These are phyloP conservation scores for Sarcophaga rosellei DNA, from an alignment of 2,888 invertebrate species.

Conservation along the genomic window DNA sequence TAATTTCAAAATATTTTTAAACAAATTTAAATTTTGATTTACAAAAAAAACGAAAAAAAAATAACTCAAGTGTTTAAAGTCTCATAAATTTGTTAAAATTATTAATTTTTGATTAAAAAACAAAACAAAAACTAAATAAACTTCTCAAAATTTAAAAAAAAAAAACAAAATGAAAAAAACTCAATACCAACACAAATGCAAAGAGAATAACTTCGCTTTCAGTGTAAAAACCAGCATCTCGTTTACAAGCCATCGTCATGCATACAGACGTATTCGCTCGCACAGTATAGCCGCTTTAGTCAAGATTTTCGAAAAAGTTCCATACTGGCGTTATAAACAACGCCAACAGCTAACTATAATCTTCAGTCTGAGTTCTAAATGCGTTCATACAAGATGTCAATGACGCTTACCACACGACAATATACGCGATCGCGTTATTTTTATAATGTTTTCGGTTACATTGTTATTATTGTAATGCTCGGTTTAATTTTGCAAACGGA, in stretches of 20 bases:
- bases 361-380: slow-evolving; percentile 65
- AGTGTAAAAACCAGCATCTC: too few relatives aligned
- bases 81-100: too few relatives aligned
- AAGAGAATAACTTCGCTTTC: too few relatives aligned
- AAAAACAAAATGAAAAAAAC: slow-evolving; percentile 2
- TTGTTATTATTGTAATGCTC: slow-evolving; percentile 40
- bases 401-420: neutral
- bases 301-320: slow-evolving; percentile 51
- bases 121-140: too few relatives aligned
- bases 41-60: too few relatives aligned
- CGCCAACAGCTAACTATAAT: slow-evolving; percentile 28
- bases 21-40: too few relatives aligned
- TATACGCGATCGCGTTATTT: neutral
- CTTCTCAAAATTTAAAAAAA: too few relatives aligned
- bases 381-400: slow-evolving; percentile 58
- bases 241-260: too few relatives aligned
- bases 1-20: too few relatives aligned
- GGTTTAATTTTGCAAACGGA: slow-evolving; percentile 21
- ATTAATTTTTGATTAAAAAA: too few relatives aligned
- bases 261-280: too few relatives aligned
- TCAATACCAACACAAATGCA: neutral
- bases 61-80: too few relatives aligned
- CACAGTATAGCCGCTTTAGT: slow-evolving; percentile 4
- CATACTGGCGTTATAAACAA: slow-evolving; percentile 26
- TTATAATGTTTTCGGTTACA: slow-evolving; percentile 48